These are phyloP conservation scores for Harpalus rufipes DNA, from an alignment of 2,888 invertebrate species.

Conservation along the genomic window DNA sequence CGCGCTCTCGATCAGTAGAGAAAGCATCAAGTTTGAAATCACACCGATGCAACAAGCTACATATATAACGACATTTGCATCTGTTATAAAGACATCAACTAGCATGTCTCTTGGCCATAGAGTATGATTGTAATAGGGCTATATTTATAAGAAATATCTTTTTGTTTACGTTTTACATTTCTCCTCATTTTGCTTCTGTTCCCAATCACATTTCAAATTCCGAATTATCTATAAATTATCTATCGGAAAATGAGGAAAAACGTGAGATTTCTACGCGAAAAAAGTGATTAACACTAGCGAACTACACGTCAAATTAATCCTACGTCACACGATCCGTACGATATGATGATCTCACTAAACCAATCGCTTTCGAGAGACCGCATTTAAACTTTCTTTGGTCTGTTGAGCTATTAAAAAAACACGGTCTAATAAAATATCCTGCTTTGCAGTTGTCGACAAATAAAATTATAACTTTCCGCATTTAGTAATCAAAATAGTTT, in stretches of 20 bases:
- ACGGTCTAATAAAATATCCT: constrained; percentile 13
- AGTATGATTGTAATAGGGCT: constrained; percentile 65
- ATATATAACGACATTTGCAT: constrained; percentile 65
- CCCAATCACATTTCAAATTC: constrained; percentile 34
- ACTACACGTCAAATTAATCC: constrained; percentile 54
- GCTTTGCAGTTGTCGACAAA: background rate
- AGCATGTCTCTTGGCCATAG: constrained; percentile 63
- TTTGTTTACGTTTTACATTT: constrained; percentile 24
- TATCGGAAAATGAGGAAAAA: constrained; percentile 32
- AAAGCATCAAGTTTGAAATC: constrained; percentile 66
- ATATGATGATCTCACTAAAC: constrained; percentile 54
- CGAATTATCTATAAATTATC: constrained; percentile 22
- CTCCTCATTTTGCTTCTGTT: constrained; percentile 29
- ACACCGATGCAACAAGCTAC: constrained; percentile 67
- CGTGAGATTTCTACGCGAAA: constrained; percentile 20
- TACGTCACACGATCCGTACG: constrained; percentile 54
- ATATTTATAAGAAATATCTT: constrained; percentile 62
- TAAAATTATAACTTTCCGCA: constrained; percentile 84
- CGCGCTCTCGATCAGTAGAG: constrained; percentile 67
- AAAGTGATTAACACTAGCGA: constrained; percentile 52
- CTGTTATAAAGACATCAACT: constrained; percentile 65
- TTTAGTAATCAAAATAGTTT: constrained; percentile 85
- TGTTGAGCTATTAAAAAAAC: constrained; percentile 30
- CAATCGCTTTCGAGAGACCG: background rate
- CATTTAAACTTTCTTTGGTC: constrained; percentile 48